These are phyloP conservation scores for Ciconia stormi DNA, from an alignment of 2,113 vertebrate species.

Conservation along the genomic window DNA sequence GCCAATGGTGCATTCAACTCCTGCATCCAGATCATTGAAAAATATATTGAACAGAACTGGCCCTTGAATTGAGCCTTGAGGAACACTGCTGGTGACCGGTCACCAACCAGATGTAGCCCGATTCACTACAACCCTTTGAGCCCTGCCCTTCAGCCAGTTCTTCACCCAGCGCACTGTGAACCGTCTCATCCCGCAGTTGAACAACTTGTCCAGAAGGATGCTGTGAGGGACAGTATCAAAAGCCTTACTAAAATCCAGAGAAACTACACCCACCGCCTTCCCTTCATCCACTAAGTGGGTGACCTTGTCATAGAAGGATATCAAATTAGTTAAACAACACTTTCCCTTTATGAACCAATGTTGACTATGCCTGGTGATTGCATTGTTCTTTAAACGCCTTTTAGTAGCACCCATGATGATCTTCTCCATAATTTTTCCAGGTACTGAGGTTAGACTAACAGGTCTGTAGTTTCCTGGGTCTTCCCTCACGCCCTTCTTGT, in stretches of 20 bases:
- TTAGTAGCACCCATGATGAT: neutral
- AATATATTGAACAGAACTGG: neutral
- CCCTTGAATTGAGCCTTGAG: neutral
- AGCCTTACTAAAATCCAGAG: neutral
- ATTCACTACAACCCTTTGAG: neutral
- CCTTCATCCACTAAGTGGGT: neutral
- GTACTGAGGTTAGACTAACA: neutral
- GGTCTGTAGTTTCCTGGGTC: neutral
- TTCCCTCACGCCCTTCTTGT: neutral
- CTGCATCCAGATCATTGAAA: neutral
- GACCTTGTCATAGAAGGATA: neutral
- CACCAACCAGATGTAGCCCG: too few relatives aligned
- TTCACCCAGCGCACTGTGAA: neutral
- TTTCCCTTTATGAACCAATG: rapidly evolving
- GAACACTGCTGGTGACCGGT: neutral
- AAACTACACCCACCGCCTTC: neutral
- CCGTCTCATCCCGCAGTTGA: neutral
- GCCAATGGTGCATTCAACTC: neutral
- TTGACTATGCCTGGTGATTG: neutral
- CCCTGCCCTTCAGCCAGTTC: neutral
- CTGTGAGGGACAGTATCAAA: neutral
- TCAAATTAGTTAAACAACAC: neutral
- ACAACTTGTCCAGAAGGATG: neutral
- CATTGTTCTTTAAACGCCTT: neutral
- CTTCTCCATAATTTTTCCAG: neutral